Percentiles rank a stretch among this genome's conserved stretches.
Conservation (phyloP, 2,113 vertebrate species). For the Strigops habroptila region DNA sequence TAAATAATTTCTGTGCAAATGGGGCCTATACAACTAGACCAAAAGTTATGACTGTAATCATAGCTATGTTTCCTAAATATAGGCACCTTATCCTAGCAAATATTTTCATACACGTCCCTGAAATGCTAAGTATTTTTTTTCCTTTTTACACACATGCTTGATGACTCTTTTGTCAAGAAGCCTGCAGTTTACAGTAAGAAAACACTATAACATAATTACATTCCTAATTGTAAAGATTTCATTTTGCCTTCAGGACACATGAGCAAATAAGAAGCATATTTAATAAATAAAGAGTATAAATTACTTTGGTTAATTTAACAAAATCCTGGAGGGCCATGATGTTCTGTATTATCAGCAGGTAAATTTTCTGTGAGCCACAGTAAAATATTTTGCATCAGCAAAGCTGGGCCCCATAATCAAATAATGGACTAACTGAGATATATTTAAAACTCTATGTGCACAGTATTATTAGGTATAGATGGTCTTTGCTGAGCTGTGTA, state of each 20-base stretch:
- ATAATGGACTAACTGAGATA: not conserved
- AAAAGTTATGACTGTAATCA: not conserved
- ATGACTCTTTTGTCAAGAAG: not conserved
- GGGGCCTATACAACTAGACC: not conserved
- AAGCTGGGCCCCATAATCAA: not conserved
- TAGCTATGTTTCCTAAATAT: not conserved
- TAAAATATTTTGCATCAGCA: not conserved
- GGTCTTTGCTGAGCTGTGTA: not conserved
- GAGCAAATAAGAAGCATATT: not conserved
- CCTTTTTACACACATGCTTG: not conserved
- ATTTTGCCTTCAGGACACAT: not conserved
- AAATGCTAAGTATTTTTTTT: not conserved
- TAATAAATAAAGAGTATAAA: not conserved
- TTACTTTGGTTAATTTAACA: not conserved
- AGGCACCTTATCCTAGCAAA: not conserved
- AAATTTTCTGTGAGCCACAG: not conserved
- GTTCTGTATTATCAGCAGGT: not conserved
- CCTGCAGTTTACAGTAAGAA: not conserved
- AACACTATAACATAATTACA: not conserved
- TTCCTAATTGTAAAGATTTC: not conserved
- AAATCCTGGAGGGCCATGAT: not conserved
- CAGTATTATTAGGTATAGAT: not conserved
- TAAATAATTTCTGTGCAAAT: not conserved
- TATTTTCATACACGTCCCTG: not conserved
- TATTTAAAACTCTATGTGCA: not conserved